phyloP scores from a whole-genome alignment of 1,140 invertebrate genomes.

The Drosophila ogumai region DNA sequence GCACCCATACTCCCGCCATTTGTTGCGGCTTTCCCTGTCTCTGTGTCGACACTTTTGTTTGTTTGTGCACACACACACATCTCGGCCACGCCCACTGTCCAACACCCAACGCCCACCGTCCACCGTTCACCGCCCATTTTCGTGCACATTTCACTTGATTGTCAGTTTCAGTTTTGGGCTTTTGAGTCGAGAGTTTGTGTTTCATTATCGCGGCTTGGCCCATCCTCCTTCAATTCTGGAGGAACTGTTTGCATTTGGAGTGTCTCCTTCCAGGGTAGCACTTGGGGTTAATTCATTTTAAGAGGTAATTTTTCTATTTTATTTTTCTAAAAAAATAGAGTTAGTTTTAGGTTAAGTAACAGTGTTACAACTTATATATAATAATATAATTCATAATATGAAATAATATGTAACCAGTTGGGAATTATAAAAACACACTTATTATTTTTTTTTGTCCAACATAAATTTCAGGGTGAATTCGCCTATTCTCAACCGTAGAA shows the following conservation, averaged over 20 bases:
- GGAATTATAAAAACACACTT: too few species aligned
- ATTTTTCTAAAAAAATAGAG: too few species aligned
- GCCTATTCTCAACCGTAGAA: too few species aligned
- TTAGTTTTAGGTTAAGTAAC: too few species aligned
- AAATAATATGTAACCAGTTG: too few species aligned
- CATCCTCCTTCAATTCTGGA: neutral
- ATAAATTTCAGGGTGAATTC: too few species aligned
- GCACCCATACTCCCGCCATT: constrained; percentile 7
- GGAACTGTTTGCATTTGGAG: constrained; percentile 1
- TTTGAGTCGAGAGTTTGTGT: constrained; percentile 47
- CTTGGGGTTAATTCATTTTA: neutral
- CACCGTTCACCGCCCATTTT: constrained; percentile 6
- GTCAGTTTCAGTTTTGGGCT: constrained; percentile 50
- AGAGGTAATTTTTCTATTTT: too few species aligned
- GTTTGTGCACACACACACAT: constrained; percentile 14
- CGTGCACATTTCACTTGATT: constrained; percentile 46
- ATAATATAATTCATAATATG: too few species aligned
- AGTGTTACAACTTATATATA: too few species aligned
- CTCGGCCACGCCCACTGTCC: constrained; percentile 3
- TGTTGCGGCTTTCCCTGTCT: constrained; percentile 28
- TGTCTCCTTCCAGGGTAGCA: neutral
- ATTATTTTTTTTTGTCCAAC: too few species aligned
- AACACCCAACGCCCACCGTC: neutral
- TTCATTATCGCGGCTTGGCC: constrained; percentile 39
- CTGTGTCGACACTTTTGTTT: constrained; percentile 17